Evolutionary conservation across 2,113 vertebrate genomes (phyloP).

Genomic region (Atlantisia rogersi): DNA sequence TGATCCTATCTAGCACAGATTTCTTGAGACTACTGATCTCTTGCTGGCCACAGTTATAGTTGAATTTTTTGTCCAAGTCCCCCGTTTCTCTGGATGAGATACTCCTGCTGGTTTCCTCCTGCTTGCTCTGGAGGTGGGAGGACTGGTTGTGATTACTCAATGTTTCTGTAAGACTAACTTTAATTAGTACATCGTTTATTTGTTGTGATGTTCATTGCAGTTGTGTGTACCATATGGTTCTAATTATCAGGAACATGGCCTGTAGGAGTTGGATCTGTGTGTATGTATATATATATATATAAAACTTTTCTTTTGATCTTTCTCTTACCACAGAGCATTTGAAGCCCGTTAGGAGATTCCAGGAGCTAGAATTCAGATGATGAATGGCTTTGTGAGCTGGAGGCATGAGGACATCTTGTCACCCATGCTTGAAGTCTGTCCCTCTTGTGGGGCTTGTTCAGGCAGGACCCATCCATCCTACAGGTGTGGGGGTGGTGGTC

Average conservation of each 20-base stretch:
- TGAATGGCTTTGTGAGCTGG: neutral
- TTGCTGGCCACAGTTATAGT: neutral
- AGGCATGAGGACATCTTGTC: neutral
- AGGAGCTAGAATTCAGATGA: neutral
- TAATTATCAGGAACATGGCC: neutral
- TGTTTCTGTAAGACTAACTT: neutral
- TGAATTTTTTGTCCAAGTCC: neutral
- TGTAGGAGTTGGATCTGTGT: neutral
- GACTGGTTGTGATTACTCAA: neutral
- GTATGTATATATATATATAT: neutral
- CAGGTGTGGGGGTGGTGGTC: neutral
- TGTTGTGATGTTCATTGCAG: neutral
- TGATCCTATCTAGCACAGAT: neutral
- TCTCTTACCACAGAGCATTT: neutral
- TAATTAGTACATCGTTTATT: neutral
- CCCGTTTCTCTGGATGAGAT: neutral
- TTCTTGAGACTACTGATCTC: neutral
- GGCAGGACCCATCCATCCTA: neutral
- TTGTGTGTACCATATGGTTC: constrained; percentile 5
- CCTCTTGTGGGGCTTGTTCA: neutral
- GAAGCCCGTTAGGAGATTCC: neutral
- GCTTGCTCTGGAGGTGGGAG: neutral
- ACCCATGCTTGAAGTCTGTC: neutral
- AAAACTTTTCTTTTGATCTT: neutral
- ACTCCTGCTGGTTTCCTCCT: neutral